Conservation (phyloP, 2,888 invertebrate species). For the Pteria penguin region DNA sequence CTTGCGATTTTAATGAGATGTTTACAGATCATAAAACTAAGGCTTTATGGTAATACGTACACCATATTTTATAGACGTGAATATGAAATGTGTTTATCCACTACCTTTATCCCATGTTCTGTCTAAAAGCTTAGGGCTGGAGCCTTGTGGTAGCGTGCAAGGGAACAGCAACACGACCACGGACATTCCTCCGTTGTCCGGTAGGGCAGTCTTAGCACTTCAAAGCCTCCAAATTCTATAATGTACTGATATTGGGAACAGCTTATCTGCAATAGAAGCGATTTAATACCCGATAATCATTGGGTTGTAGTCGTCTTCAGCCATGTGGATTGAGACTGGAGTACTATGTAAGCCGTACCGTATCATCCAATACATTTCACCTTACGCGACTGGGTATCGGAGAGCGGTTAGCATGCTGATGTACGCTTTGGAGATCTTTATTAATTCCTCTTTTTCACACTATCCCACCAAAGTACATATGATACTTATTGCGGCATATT, state of each 20-base stretch:
- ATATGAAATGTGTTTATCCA: conserved; percentile 32
- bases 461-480: too few relatives aligned
- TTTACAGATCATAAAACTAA: conserved; percentile 39
- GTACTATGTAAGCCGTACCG: neutral
- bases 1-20: conserved; percentile 33
- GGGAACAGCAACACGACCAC: conserved; percentile 30
- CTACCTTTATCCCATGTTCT: conserved; percentile 21
- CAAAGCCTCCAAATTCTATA: conserved; percentile 35
- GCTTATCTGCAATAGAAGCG: conserved; percentile 43
- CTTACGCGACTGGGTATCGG: too few relatives aligned
- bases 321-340: conserved; percentile 10
- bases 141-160: conserved; percentile 7
- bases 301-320: conserved; percentile 17
- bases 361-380: too few relatives aligned
- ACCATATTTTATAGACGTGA: conserved; percentile 28
- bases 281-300: conserved; percentile 42
- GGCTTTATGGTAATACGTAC: conserved; percentile 31
- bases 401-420: too few relatives aligned
- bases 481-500: too few relatives aligned
- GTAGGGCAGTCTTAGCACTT: conserved; percentile 15
- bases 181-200: conserved; percentile 36
- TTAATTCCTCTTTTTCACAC: too few relatives aligned
- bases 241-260: conserved; percentile 35
- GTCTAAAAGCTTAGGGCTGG: conserved; percentile 10
- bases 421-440: too few relatives aligned